Percentiles rank a stretch among this genome's conserved stretches.
Evolutionary conservation across 2,888 invertebrate genomes (phyloP).

Genomic region (Cyclophora punctaria): DNA sequence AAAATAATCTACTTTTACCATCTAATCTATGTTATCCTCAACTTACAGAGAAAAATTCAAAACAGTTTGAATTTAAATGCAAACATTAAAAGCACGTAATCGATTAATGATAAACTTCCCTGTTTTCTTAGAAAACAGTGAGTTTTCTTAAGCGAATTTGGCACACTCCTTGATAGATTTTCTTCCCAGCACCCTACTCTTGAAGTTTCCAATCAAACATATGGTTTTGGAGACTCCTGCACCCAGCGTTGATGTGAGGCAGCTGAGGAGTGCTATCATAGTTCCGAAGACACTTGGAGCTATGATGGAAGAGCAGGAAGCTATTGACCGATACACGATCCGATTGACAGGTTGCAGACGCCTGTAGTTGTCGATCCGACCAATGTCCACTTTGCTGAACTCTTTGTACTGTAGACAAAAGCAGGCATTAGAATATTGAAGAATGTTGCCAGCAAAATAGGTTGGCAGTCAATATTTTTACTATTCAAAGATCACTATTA

Average conservation of each 20-base stretch:
- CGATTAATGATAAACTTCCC: too few species aligned
- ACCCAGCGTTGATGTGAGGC: constrained; percentile 33
- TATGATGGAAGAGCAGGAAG: constrained; percentile 37
- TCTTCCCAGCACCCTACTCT: constrained; percentile 38
- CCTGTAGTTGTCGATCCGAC: constrained; percentile 61
- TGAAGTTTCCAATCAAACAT: constrained; percentile 40
- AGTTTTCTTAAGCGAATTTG: constrained; percentile 7
- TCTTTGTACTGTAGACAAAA: constrained; percentile 40
- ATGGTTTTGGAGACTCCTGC: constrained; percentile 35
- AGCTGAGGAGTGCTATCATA: constrained; percentile 34
- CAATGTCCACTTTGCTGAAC: constrained; percentile 48
- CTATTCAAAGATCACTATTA: too few species aligned
- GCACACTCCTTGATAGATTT: constrained; percentile 21
- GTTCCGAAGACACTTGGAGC: constrained; percentile 33
- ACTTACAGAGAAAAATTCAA: too few species aligned
- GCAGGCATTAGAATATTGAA: too few species aligned
- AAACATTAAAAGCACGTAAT: too few species aligned
- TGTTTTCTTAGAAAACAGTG: too few species aligned
- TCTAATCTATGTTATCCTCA: too few species aligned
- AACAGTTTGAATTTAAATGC: too few species aligned
- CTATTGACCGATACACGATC: constrained; percentile 49
- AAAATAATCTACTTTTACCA: too few species aligned
- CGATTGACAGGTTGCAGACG: constrained; percentile 51
- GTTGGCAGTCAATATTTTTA: too few species aligned
- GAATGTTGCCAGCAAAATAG: too few species aligned